A percentile compares a stretch with the other conserved stretches of the same genome.
These are phyloP conservation scores for Pelobates fuscus DNA, from an alignment of 2,113 vertebrate species.

Conservation along the genomic window DNA sequence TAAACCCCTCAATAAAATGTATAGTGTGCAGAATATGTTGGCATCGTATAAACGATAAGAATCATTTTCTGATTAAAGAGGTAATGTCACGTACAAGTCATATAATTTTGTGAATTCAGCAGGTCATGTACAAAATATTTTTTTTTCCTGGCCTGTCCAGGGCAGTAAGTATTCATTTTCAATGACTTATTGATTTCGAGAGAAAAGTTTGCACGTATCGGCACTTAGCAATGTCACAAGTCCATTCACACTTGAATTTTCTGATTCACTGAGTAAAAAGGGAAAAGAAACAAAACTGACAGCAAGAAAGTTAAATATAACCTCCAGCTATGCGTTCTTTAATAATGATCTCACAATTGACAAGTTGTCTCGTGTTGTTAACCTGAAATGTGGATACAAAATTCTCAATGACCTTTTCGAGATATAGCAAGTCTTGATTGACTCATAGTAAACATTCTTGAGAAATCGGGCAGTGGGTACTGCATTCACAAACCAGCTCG, in stretches of 20 bases:
- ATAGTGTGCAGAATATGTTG: no score
- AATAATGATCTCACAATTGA: slow-evolving; percentile 62
- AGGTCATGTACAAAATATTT: no score
- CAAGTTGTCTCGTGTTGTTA: slow-evolving; percentile 22
- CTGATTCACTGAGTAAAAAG: slow-evolving; percentile 66
- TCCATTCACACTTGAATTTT: slow-evolving; percentile 58
- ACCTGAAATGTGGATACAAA: slow-evolving; percentile 58
- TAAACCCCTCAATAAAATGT: no score
- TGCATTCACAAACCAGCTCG: no score
- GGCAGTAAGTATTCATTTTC: slow-evolving; percentile 62
- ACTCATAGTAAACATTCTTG: slow-evolving; percentile 36
- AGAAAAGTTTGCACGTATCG: slow-evolving; percentile 51
- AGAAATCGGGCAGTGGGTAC: no score
- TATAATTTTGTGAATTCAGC: no score
- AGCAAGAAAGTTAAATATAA: slow-evolving; percentile 54
- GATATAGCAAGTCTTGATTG: slow-evolving; percentile 55
- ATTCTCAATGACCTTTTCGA: slow-evolving; percentile 47
- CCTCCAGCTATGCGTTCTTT: slow-evolving; percentile 57
- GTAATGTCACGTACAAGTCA: no score
- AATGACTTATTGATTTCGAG: slow-evolving; percentile 63
- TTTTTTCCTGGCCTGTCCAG: slow-evolving; percentile 63
- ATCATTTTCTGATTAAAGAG: no score
- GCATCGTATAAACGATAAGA: no score
- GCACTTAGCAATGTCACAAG: slow-evolving; percentile 53
- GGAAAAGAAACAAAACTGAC: slow-evolving; percentile 64